phyloP scores from a whole-genome alignment of 1,140 invertebrate species.

The Euura saliciscinereae region DNA sequence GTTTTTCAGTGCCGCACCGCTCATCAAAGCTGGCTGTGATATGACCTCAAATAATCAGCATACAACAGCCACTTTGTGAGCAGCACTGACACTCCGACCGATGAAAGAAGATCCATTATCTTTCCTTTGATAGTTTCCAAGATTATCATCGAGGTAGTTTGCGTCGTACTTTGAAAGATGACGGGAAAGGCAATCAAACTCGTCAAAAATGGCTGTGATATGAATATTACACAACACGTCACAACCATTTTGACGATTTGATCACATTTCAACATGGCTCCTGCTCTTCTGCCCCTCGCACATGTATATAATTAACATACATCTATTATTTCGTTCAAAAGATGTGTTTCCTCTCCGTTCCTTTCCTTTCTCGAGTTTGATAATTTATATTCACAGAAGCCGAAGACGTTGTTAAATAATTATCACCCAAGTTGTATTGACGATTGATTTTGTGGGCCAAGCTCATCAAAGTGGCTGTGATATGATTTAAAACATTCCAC shows the following conservation, averaged over 20 bases:
- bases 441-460: slow-evolving; percentile 59
- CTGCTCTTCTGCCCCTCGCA: too few species aligned
- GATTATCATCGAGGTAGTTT: background rate
- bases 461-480: slow-evolving; percentile 85
- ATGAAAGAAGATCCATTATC: slow-evolving; percentile 10
- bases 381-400: too few species aligned
- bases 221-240: slow-evolving; percentile 74
- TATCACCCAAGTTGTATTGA: slow-evolving; percentile 19
- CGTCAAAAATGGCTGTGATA: slow-evolving; percentile 92
- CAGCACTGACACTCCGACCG: slow-evolving; percentile 43
- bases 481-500: slow-evolving; percentile 73
- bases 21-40: slow-evolving; percentile 87
- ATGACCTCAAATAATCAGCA: slow-evolving; percentile 60
- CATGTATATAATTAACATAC: too few species aligned
- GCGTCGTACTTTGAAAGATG: slow-evolving; percentile 26
- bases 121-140: background rate
- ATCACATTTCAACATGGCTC: slow-evolving; percentile 43
- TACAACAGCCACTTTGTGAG: slow-evolving; percentile 73
- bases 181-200: slow-evolving; percentile 66
- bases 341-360: background rate
- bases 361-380: too few species aligned
- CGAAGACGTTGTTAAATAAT: background rate
- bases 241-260: slow-evolving; percentile 81
- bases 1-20: slow-evolving; percentile 59
- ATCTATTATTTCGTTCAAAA: too few species aligned